These are phyloP conservation scores for Dicycla oo DNA, from an alignment of 2,888 invertebrate genomes.

Conservation along the genomic window DNA sequence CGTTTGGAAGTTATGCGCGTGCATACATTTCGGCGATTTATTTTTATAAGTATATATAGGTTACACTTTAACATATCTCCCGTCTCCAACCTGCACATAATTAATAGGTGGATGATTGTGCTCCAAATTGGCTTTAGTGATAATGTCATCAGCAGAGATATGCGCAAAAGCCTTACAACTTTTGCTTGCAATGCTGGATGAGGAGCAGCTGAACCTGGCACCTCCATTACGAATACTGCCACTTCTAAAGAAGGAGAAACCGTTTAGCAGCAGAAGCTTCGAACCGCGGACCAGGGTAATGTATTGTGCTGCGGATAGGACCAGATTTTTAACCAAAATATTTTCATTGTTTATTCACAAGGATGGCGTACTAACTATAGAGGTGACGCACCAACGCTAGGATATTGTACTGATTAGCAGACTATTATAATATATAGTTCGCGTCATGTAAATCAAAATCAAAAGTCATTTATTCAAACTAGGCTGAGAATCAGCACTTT, in stretches of 20 bases:
- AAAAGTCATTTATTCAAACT: too few species aligned
- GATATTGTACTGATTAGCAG: background rate
- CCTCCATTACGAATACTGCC: constrained; percentile 69
- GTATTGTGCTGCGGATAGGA: constrained; percentile 62
- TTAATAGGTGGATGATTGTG: constrained; percentile 41
- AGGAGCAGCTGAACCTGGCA: constrained; percentile 73
- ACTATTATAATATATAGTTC: too few species aligned
- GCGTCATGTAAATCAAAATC: too few species aligned
- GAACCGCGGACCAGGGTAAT: constrained; percentile 64
- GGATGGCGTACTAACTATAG: too few species aligned
- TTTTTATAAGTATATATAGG: too few species aligned
- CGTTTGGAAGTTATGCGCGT: too few species aligned
- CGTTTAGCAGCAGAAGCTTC: constrained; percentile 69
- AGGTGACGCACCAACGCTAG: background rate
- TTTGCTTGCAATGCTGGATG: constrained; percentile 57
- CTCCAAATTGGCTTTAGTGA: constrained; percentile 45
- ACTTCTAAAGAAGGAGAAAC: constrained; percentile 72
- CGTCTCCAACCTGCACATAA: constrained; percentile 43
- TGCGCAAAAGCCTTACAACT: constrained; percentile 74
- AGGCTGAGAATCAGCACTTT: too few species aligned
- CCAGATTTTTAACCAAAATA: background rate
- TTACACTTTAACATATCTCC: constrained; percentile 52
- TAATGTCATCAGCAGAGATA: constrained; percentile 62
- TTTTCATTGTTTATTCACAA: background rate
- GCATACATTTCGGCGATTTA: too few species aligned